A percentile compares a stretch with the other conserved stretches of the same genome.
phyloP scores from a whole-genome alignment of 92 coral and sea anemone species.

The Metridium senile region DNA sequence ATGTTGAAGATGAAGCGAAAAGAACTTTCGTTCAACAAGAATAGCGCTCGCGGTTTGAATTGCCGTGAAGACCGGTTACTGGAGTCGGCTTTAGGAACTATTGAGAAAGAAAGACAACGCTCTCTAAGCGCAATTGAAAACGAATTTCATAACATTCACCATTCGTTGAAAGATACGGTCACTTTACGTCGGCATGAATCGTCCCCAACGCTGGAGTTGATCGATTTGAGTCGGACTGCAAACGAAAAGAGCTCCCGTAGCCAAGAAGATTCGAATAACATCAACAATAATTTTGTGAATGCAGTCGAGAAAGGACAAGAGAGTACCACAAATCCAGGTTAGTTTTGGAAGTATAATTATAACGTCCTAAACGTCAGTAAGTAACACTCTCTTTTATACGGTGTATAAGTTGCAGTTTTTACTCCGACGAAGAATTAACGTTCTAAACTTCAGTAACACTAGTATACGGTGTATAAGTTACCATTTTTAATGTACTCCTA shows the following conservation, averaged over 20 bases:
- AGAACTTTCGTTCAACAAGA: constrained; percentile 20
- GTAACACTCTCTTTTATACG: no score
- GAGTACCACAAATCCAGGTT: not conserved
- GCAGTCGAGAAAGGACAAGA: not conserved
- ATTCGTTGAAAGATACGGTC: constrained; percentile 20
- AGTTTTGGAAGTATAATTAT: no score
- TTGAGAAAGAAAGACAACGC: constrained; percentile 19
- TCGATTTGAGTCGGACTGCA: not conserved
- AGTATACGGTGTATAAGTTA: no score
- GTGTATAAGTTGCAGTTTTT: no score
- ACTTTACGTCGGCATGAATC: not conserved
- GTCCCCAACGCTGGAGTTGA: not conserved
- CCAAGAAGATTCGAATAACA: not conserved
- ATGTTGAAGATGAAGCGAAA: constrained; percentile 11
- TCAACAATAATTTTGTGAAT: not conserved
- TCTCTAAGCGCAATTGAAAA: constrained; percentile 17
- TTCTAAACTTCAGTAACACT: no score
- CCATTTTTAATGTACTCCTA: no score
- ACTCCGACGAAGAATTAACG: no score
- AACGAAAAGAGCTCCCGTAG: not conserved
- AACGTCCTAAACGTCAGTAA: no score
- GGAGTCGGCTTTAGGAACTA: constrained; percentile 17
- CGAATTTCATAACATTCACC: constrained; percentile 23
- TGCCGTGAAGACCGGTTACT: constrained; percentile 30
- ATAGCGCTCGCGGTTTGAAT: constrained; percentile 20